phyloP scores from a whole-genome alignment of 2,888 invertebrate genomes.

The Keiferia lycopersicella region DNA sequence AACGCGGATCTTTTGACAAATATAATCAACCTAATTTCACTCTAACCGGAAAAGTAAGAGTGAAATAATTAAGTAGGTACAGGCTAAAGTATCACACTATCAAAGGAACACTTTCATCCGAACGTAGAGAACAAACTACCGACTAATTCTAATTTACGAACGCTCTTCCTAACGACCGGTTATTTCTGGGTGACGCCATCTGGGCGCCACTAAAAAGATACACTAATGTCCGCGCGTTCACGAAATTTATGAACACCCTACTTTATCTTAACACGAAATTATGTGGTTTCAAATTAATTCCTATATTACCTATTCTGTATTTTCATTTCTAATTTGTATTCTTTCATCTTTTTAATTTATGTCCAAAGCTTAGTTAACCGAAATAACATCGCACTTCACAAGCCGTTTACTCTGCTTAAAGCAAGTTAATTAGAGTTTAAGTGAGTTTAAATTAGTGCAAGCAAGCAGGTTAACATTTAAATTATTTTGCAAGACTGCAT shows the following conservation, averaged over 20 bases:
- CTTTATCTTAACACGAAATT: slow-evolving; percentile 58
- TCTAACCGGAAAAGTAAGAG: background rate
- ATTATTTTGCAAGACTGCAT: slow-evolving; percentile 19
- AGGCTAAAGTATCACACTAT: slow-evolving; percentile 13
- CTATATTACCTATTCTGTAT: slow-evolving; percentile 37
- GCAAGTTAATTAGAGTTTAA: slow-evolving; percentile 8
- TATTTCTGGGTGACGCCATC: slow-evolving; percentile 70
- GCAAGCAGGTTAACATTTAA: slow-evolving; percentile 10
- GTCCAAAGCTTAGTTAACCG: background rate
- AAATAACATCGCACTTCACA: background rate
- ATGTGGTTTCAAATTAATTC: slow-evolving; percentile 52
- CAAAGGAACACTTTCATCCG: slow-evolving; percentile 47
- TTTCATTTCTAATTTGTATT: slow-evolving; percentile 28
- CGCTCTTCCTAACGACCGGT: slow-evolving; percentile 60
- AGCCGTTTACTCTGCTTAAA: background rate
- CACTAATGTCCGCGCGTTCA: slow-evolving; percentile 54
- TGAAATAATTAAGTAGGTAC: background rate
- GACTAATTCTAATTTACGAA: slow-evolving; percentile 68
- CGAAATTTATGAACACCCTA: slow-evolving; percentile 66
- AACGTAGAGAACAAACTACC: slow-evolving; percentile 49
- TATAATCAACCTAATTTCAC: background rate
- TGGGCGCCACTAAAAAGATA: slow-evolving; percentile 64
- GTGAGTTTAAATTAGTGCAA: background rate
- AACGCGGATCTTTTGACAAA: slow-evolving; percentile 41
- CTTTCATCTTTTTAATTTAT: slow-evolving; percentile 19